Base-by-base conservation (phyloP, 2,888 invertebrate species). In the Aleiodes testaceus region DNA sequence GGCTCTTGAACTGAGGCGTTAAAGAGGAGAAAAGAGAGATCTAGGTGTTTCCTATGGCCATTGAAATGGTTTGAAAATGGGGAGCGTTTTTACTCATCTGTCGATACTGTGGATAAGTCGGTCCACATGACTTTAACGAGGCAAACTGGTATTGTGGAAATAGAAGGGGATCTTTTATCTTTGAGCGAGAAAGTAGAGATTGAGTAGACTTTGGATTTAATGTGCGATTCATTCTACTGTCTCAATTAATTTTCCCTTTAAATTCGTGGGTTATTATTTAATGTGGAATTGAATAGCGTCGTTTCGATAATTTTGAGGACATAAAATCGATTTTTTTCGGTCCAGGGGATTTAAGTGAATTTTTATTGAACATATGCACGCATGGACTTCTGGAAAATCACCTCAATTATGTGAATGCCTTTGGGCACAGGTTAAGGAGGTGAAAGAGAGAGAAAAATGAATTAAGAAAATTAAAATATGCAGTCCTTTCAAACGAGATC, bases 141-240 rank as follows among this genome's bases (percentile, higher is more conserved):
- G 64, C 47, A 64, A 64, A 64, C 26, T 49, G 14, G 45, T 36
- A 69, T 36, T 49, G 11, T 14, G 14, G 65, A 45, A 36, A 36
- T 50, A 65, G 63, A 42, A 45, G 42, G 69, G 50, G 36, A 68
- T 55, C 44, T 52, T 70, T 50, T 70, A 65, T 64, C 53, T 64
- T 22, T 30, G 36, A 61, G 50, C 20, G 61, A 69, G 73, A 74
- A 73, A 77, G 75, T 75, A 65, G 72, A 61, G 72, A 36, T 45
- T 61, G 69, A 74, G 73, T 73, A 76, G 69, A 63, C 72, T 72
- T 66, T 9, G 50, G 69, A 70, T 64, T 52, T 65, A 69, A 70
- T 45, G 44, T 59, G 7, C 47, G 14, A 6, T 12, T 59, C 36
- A 59, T 59, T 42, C 36, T 14, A 36, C 49, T 22, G 14, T 53